Percentiles rank a stretch among this genome's conserved stretches.
phyloP scores from a whole-genome alignment of 1,140 invertebrate genomes.

The Caenorhabditis tropicalis region DNA sequence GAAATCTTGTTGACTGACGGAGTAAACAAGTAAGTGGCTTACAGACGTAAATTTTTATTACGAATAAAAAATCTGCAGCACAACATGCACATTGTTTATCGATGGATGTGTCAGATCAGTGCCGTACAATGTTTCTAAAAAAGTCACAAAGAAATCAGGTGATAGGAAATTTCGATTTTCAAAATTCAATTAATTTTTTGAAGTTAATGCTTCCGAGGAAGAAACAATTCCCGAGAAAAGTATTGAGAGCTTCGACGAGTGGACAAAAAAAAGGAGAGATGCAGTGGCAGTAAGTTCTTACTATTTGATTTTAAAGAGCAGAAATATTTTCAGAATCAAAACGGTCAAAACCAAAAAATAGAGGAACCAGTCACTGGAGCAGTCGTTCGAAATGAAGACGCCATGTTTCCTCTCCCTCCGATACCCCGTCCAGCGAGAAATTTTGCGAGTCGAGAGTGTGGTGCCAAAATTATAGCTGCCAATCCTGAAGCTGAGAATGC shows the following conservation, averaged over 20 bases:
- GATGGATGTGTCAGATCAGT: not conserved
- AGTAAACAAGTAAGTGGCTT: not conserved
- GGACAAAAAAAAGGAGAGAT: slow-evolving; percentile 38
- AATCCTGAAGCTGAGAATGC: slow-evolving; percentile 88
- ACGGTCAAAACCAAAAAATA: not conserved
- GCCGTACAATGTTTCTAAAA: slow-evolving; percentile 1
- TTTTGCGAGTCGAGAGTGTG: slow-evolving; percentile 79
- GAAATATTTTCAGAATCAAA: slow-evolving; percentile 10
- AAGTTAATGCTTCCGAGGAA: not conserved
- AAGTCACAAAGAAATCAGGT: not conserved
- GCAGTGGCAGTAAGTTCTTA: not conserved
- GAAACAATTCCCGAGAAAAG: not conserved
- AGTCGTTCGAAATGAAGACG: not conserved
- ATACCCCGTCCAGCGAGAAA: not conserved
- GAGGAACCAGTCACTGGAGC: not conserved
- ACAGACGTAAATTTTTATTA: not conserved
- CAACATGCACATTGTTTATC: not conserved
- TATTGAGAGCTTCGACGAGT: slow-evolving; percentile 27
- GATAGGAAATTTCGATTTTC: not conserved
- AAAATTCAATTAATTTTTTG: not conserved
- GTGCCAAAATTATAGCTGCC: slow-evolving; percentile 89
- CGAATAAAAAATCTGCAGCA: not conserved
- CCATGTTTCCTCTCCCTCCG: not conserved
- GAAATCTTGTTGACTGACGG: not conserved
- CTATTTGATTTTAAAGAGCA: no score